phyloP scores from a whole-genome alignment of 1,140 invertebrate species.

The Rhynchophorus ferrugineus region DNA sequence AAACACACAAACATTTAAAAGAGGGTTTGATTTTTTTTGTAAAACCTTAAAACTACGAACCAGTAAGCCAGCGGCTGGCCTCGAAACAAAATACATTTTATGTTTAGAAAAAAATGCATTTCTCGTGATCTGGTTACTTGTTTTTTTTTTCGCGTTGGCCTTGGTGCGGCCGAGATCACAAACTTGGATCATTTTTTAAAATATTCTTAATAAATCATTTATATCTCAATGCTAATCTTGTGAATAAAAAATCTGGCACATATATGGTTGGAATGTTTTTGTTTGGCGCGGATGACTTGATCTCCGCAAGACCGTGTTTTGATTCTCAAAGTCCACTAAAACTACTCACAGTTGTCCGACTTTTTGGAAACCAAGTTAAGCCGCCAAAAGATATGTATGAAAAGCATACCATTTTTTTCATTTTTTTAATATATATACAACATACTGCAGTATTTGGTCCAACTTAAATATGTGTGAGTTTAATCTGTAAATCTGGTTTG shows the following conservation, averaged over 20 bases:
- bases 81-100: conserved; percentile 27
- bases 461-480: conserved; percentile 43
- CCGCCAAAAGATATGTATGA: conserved; percentile 41
- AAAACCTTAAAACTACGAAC: conserved; percentile 35
- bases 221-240: conserved; percentile 34
- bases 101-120: conserved; percentile 32
- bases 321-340: conserved; percentile 28
- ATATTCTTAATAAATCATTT: conserved; percentile 23
- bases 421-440: conserved; percentile 37
- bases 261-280: conserved; percentile 45
- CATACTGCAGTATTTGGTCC: conserved; percentile 41
- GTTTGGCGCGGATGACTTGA: conserved; percentile 29
- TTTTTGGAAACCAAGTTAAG: conserved; percentile 14
- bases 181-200: conserved; percentile 17
- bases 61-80: conserved; percentile 30
- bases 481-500: conserved; percentile 37
- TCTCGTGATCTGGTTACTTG: conserved; percentile 28
- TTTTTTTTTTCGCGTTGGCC: no score
- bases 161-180: conserved; percentile 29
- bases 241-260: conserved; percentile 45
- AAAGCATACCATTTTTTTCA: conserved; percentile 42
- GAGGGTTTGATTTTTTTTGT: conserved; percentile 33
- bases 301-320: conserved; percentile 21
- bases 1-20: conserved; percentile 42
- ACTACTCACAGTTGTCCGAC: conserved; percentile 18